Evolutionary conservation across 2,113 vertebrate genomes (phyloP).

Genomic region (Scatophagus argus): DNA sequence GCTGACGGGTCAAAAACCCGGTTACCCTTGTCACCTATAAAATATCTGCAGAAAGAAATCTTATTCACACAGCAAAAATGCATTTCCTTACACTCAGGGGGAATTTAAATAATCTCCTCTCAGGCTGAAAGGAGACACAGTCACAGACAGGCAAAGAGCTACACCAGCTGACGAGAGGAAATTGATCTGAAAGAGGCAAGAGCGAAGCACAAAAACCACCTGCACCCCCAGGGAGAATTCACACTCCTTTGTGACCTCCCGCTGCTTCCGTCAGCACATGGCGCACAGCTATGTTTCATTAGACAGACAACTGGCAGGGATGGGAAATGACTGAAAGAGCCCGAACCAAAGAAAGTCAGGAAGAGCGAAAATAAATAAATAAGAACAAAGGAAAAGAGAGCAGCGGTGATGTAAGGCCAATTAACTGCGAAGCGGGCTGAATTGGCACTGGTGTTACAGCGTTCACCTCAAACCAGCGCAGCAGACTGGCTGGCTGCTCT

Average conservation of each 20-base stretch:
- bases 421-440: constrained; percentile 36
- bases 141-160: constrained; percentile 5
- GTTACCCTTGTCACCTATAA: neutral
- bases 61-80: neutral
- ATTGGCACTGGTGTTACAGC: constrained; percentile 39
- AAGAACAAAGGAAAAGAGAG: constrained; percentile 8
- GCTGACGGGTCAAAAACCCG: neutral
- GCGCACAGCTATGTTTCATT: neutral
- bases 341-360: neutral
- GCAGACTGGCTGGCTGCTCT: constrained; percentile 57
- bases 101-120: constrained; percentile 10
- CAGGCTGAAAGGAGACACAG: neutral
- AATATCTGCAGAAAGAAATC: constrained; percentile 8
- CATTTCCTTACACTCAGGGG: neutral
- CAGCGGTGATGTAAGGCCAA: constrained; percentile 40
- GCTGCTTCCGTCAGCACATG: constrained; percentile 7
- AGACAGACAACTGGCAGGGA: neutral
- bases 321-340: neutral
- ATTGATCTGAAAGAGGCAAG: constrained; percentile 23
- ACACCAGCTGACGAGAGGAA: neutral
- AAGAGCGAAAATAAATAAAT: neutral
- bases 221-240: constrained; percentile 11
- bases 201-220: constrained; percentile 7
- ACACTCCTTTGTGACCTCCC: constrained; percentile 11
- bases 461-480: constrained; percentile 61